Conservation (phyloP, 2,797 vertebrate species). For the Lutjanus argentimaculatus region DNA sequence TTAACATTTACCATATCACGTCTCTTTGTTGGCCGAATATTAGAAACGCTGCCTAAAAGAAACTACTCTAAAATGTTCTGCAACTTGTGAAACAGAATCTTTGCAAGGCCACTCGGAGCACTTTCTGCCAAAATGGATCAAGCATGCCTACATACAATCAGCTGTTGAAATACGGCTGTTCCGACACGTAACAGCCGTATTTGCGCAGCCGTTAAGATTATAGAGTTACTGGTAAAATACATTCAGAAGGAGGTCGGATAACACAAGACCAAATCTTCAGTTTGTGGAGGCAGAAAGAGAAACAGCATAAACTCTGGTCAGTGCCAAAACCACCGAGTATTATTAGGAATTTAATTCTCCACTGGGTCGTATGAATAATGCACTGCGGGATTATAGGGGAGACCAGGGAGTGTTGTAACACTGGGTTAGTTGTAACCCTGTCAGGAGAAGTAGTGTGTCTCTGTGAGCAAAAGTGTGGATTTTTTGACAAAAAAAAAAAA, state of each 20-base stretch:
- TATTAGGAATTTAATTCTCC: conserved; percentile 35
- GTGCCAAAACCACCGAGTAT: conserved; percentile 29
- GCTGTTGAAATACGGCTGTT: conserved; percentile 73
- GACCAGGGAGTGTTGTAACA: too few species aligned
- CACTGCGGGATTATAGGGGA: conserved; percentile 13
- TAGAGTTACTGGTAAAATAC: conserved; percentile 78
- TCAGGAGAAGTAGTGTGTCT: too few species aligned
- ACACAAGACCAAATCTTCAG: conserved; percentile 55
- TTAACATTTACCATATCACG: conserved; percentile 24
- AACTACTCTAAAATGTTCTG: conserved; percentile 57
- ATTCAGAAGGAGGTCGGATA: conserved; percentile 75
- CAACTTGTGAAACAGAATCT: conserved; percentile 71
- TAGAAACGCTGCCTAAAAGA: conserved; percentile 48
- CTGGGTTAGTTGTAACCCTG: too few species aligned
- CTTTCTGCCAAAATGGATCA: conserved; percentile 80
- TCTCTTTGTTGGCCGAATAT: conserved; percentile 51
- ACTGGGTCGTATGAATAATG: conserved; percentile 38
- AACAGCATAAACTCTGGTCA: conserved; percentile 43
- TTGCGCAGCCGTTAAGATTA: conserved; percentile 69
- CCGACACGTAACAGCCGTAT: conserved; percentile 62
- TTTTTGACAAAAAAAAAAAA: too few species aligned
- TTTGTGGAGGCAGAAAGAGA: conserved; percentile 47
- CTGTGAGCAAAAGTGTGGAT: too few species aligned
- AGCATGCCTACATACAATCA: conserved; percentile 87
- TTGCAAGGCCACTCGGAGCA: conserved; percentile 87